These are phyloP conservation scores for Leistus spinibarbis DNA, from an alignment of 2,888 invertebrate species.

Conservation along the genomic window DNA sequence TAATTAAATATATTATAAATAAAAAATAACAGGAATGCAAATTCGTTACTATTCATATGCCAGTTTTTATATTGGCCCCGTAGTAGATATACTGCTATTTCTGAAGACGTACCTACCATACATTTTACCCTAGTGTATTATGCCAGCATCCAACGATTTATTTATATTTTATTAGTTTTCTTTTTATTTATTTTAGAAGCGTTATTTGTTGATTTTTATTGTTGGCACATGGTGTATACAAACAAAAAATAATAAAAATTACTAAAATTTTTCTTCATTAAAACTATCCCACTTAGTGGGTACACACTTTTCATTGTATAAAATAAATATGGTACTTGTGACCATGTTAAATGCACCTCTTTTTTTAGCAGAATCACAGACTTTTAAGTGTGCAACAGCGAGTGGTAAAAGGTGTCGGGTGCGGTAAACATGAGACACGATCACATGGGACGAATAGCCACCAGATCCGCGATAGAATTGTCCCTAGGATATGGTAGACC, in stretches of 20 bases:
- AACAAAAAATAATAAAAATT: conserved; percentile 13
- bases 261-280: conserved; percentile 23
- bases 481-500: conserved; percentile 38
- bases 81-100: no score
- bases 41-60: no score
- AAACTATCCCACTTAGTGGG: conserved; percentile 38
- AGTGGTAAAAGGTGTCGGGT: conserved; percentile 35
- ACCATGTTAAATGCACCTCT: conserved; percentile 35
- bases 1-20: no score
- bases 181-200: neutral
- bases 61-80: no score
- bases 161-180: neutral
- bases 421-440: conserved; percentile 10
- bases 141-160: neutral
- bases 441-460: conserved; percentile 54
- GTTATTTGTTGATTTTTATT: conserved; percentile 10
- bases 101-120: no score
- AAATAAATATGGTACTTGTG: conserved; percentile 37
- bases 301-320: conserved; percentile 39
- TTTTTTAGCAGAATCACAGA: conserved; percentile 36
- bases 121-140: neutral
- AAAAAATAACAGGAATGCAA: no score
- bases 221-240: conserved; percentile 36
- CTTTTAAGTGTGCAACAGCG: conserved; percentile 34
- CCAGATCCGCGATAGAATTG: conserved; percentile 47